Base-by-base conservation (phyloP, 1,140 invertebrate genomes). In the Apis laboriosa region DNA sequence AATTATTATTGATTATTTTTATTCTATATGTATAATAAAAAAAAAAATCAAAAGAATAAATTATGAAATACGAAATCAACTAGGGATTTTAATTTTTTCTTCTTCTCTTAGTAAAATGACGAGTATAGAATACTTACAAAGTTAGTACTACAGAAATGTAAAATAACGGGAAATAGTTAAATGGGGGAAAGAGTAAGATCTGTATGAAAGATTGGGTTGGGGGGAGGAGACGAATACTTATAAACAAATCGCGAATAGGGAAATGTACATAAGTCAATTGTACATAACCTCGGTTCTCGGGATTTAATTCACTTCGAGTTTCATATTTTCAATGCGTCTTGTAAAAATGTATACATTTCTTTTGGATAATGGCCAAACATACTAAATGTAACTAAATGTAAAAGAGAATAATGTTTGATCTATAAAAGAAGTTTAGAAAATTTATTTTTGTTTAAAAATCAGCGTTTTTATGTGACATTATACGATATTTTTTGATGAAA, bases 211-310 rank as follows among this genome's bases (percentile, higher is more conserved):
- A 12, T 9, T 15, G 2, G 4, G 19, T 12, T n/a, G 13, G 34
- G 51, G 53, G 13, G n/a, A 64, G 58, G 15, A 51, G 55, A 49
- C 19, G 70, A 64, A 73, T 64, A 49, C 58, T 17, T 64, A 43
- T 51, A 49, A 74, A 80, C 21, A 80, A 74, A 64, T 64, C 19
- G 49, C 60, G 64, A 63, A 64, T 60, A 43, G 70, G 70, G 28
- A 55, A 74, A 74, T 74, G 70, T 80, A 74, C 21, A 11, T 43
- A 43, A 74, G 49, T 49, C 19, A 17, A 19, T 17, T 55, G 51
- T 15, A 80, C 70, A 80, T 80, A 80, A 80, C 79, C 79, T 80
- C 7, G 28, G 53, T 51, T 55, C 19, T 66, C 17, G 72, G 17
- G 17, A 75, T 28, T 55, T 17, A 53, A 49, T 56, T 74, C 61